phyloP scores from a whole-genome alignment of 2,113 vertebrate genomes.

The Rafetus swinhoei region DNA sequence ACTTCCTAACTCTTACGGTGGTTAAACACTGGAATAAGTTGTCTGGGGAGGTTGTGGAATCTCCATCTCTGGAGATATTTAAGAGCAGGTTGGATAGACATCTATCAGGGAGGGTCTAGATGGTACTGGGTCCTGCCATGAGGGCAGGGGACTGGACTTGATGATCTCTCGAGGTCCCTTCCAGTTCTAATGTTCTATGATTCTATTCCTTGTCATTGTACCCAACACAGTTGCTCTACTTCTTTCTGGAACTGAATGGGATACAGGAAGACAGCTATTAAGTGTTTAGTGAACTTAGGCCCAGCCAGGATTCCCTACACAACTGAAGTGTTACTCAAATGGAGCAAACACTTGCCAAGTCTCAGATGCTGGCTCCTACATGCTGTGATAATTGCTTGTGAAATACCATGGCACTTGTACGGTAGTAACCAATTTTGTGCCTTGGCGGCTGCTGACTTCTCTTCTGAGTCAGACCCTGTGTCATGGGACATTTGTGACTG shows the following conservation, averaged over 20 bases:
- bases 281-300: background rate
- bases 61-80: no score
- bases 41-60: no score
- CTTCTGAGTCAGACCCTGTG: background rate
- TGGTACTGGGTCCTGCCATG: no score
- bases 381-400: background rate
- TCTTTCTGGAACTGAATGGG: background rate
- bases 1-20: no score
- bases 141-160: no score
- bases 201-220: background rate
- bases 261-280: background rate
- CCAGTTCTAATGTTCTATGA: no score
- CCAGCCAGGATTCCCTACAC: background rate
- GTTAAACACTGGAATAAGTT: no score
- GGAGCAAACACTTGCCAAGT: background rate
- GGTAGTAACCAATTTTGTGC: background rate
- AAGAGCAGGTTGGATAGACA: no score
- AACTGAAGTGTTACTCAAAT: background rate
- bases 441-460: fast-evolving
- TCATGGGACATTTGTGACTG: background rate
- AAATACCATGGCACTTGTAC: background rate
- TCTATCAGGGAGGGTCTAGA: no score
- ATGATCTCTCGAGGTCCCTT: no score
- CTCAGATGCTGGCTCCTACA: background rate
- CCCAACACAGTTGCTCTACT: background rate